These are phyloP conservation scores for Ptilonorhynchus violaceus DNA, from an alignment of 2,113 vertebrate species.

Conservation along the genomic window DNA sequence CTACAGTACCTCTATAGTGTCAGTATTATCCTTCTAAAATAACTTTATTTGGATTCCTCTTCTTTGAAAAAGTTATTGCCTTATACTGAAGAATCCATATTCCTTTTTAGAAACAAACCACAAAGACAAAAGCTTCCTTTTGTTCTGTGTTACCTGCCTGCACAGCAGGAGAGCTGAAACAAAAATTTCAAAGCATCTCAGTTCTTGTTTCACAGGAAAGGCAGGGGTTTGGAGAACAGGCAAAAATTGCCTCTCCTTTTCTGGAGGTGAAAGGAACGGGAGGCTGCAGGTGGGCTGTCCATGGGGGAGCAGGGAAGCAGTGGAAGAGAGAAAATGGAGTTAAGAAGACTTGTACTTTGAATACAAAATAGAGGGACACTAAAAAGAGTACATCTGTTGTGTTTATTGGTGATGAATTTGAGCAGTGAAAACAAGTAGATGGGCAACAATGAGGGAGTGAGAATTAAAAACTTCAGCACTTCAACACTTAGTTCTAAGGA, in stretches of 20 bases:
- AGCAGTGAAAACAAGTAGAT: not conserved
- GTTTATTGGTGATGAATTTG: not conserved
- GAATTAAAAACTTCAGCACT: not conserved
- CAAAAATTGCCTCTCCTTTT: not conserved
- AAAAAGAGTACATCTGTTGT: not conserved
- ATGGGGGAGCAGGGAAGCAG: not conserved
- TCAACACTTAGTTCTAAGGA: not conserved
- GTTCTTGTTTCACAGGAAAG: not conserved
- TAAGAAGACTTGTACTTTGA: not conserved
- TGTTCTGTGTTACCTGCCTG: not conserved
- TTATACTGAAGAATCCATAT: not conserved
- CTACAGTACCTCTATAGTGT: not conserved
- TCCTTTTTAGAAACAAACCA: slow-evolving; percentile 1
- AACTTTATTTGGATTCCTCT: not conserved
- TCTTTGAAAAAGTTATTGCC: not conserved
- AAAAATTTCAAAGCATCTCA: not conserved
- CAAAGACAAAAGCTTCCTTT: slow-evolving; percentile 36
- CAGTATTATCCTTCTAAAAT: not conserved
- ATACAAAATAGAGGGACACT: not conserved
- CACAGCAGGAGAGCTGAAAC: slow-evolving; percentile 26
- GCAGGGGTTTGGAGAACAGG: not conserved
- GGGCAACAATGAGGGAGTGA: not conserved
- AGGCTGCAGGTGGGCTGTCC: slow-evolving; percentile 14
- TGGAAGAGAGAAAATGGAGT: not conserved
- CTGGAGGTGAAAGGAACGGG: not conserved